These are phyloP conservation scores for Erannis defoliaria DNA, from an alignment of 2,888 invertebrate species.

Conservation along the genomic window DNA sequence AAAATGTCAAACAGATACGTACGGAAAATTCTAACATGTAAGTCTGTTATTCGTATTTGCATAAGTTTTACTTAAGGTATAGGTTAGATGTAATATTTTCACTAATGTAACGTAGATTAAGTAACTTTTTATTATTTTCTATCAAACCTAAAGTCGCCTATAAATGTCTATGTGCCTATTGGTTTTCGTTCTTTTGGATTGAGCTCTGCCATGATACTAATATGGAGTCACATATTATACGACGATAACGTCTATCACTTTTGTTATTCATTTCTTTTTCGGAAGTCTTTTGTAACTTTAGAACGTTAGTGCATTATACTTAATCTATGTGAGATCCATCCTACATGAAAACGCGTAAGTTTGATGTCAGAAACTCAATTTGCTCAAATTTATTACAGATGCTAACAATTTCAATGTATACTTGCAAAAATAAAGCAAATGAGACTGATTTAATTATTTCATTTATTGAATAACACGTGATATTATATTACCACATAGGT, in stretches of 20 bases:
- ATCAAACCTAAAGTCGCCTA: not conserved
- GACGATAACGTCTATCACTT: not conserved
- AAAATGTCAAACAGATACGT: not conserved
- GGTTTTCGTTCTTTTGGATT: constrained; percentile 44
- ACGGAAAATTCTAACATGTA: constrained; percentile 8
- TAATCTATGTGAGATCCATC: not conserved
- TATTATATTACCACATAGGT: constrained; percentile 4
- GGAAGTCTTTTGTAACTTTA: not conserved
- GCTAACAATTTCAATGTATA: constrained; percentile 55
- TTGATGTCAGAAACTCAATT: constrained; percentile 43
- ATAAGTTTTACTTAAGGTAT: not conserved
- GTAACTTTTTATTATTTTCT: constrained; percentile 18
- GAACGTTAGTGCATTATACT: not conserved
- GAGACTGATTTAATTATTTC: constrained; percentile 73
- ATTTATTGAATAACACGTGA: constrained; percentile 39
- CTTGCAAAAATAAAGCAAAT: constrained; percentile 71
- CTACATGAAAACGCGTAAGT: constrained; percentile 10
- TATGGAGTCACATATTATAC: not conserved
- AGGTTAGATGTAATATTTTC: constrained; percentile 19
- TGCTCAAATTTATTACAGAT: constrained; percentile 67
- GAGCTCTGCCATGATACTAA: constrained; percentile 53
- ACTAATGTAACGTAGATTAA: constrained; percentile 29
- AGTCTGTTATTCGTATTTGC: not conserved
- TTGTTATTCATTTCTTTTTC: not conserved
- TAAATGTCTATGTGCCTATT: constrained; percentile 46